A percentile compares a stretch with the other conserved stretches of the same genome.
Evolutionary conservation across 2,888 invertebrate genomes (phyloP).

Genomic region (Andrena trimmerana): DNA sequence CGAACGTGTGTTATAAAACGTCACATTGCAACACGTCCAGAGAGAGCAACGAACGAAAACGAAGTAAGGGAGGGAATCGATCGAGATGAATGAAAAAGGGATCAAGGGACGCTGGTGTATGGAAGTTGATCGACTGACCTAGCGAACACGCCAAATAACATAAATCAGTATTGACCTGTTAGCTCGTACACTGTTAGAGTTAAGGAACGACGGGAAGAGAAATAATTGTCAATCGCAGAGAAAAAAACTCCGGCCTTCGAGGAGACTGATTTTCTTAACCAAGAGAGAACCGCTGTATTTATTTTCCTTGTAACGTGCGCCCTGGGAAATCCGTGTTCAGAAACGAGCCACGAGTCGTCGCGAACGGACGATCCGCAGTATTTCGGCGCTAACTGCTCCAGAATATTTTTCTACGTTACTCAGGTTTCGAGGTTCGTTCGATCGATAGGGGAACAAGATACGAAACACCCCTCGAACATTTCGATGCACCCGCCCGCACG

Average conservation of each 20-base stretch:
- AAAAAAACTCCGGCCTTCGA: conserved; percentile 32
- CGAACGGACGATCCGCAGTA: conserved; percentile 17
- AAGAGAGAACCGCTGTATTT: conserved; percentile 36
- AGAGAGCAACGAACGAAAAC: conserved; percentile 12
- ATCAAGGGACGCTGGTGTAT: conserved; percentile 16
- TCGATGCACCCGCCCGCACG: conserved; percentile 11
- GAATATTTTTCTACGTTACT: conserved; percentile 41
- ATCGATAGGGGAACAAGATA: background rate
- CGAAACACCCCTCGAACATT: conserved; percentile 17
- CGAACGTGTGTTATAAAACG: background rate
- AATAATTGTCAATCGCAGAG: conserved; percentile 29
- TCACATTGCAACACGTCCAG: background rate
- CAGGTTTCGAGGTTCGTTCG: conserved; percentile 20
- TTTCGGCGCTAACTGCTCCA: conserved; percentile 5
- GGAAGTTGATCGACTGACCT: conserved; percentile 68
- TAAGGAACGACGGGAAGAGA: conserved; percentile 48
- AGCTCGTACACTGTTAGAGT: conserved; percentile 71
- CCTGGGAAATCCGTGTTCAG: conserved; percentile 8
- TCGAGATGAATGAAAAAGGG: background rate
- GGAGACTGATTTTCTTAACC: conserved; percentile 58
- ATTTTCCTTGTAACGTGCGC: conserved; percentile 36
- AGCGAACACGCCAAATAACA: conserved; percentile 80
- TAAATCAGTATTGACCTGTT: conserved; percentile 81
- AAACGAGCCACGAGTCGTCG: conserved; percentile 11
- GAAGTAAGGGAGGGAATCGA: background rate